phyloP scores from a whole-genome alignment of 30 jellyfish, hydroid and myxozoan genomes.

The Aurelia sp. region DNA sequence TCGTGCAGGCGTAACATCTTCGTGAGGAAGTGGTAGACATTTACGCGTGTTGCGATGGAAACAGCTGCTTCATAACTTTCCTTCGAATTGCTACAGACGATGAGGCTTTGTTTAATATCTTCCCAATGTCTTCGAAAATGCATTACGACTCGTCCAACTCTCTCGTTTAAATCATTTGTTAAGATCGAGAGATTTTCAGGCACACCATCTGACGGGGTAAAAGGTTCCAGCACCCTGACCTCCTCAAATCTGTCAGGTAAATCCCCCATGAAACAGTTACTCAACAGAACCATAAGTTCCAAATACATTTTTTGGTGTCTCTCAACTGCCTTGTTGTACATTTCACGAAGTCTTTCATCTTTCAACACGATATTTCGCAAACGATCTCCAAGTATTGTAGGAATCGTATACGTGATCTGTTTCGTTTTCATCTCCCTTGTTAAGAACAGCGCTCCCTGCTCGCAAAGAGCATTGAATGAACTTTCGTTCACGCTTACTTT shows the following conservation, averaged over 20 bases:
- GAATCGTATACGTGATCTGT: conserved; percentile 16
- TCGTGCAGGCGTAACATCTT: conserved; percentile 27
- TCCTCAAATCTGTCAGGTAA: conserved; percentile 38
- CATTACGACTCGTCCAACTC: conserved; percentile 26
- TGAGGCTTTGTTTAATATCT: conserved; percentile 43
- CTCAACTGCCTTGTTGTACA: conserved; percentile 22
- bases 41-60: conserved; percentile 8
- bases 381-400: conserved; percentile 34
- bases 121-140: conserved; percentile 30
- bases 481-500: conserved; percentile 5
- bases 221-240: conserved; percentile 55
- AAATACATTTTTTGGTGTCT: conserved; percentile 40
- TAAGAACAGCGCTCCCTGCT: conserved; percentile 51
- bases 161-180: conserved; percentile 14
- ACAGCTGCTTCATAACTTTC: conserved; percentile 30
- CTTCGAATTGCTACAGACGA: conserved; percentile 11
- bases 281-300: conserved; percentile 15
- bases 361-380: conserved; percentile 22
- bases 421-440: neutral
- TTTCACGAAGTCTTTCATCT: neutral
- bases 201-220: conserved; percentile 72
- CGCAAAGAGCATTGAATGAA: conserved; percentile 48
- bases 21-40: conserved; percentile 33
- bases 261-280: conserved; percentile 68
- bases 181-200: conserved; percentile 46